Percentiles rank a stretch among this genome's conserved stretches.
phyloP scores from a whole-genome alignment of 2,888 invertebrate genomes.

The Acanthoscelides obtectus region DNA sequence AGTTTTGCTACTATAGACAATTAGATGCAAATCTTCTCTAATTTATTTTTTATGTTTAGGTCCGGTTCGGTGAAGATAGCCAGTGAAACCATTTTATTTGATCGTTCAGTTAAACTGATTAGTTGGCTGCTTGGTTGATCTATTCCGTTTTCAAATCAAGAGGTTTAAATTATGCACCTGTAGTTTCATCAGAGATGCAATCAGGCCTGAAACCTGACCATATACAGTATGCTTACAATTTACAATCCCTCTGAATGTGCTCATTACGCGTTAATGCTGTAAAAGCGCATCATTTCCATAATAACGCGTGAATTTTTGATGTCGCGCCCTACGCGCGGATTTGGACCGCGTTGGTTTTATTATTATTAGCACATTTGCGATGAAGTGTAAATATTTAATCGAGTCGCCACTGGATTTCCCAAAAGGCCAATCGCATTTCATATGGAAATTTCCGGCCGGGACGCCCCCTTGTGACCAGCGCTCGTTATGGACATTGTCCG shows the following conservation, averaged over 20 bases:
- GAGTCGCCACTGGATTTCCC: constrained; percentile 32
- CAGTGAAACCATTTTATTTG: no score
- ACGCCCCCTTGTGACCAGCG: constrained; percentile 16
- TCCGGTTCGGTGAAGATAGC: no score
- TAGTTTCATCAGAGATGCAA: no score
- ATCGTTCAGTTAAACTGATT: no score
- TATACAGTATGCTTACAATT: neutral
- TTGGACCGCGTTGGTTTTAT: constrained; percentile 13
- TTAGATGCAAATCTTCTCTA: no score
- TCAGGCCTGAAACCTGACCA: no score
- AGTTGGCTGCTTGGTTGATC: no score
- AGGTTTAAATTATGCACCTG: no score
- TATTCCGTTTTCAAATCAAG: no score
- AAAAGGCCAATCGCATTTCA: constrained; percentile 30
- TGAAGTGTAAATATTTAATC: constrained; percentile 41
- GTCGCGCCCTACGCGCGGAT: neutral
- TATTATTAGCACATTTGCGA: constrained; percentile 35
- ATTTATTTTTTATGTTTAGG: no score
- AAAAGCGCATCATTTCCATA: neutral
- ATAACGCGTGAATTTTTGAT: neutral
- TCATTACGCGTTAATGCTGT: neutral
- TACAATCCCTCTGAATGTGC: neutral
- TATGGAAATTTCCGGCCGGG: constrained; percentile 35
- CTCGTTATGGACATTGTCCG: no score
- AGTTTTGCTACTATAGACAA: no score